Conservation (phyloP, 2,113 vertebrate species). For the Trematocara stigmaticum region DNA sequence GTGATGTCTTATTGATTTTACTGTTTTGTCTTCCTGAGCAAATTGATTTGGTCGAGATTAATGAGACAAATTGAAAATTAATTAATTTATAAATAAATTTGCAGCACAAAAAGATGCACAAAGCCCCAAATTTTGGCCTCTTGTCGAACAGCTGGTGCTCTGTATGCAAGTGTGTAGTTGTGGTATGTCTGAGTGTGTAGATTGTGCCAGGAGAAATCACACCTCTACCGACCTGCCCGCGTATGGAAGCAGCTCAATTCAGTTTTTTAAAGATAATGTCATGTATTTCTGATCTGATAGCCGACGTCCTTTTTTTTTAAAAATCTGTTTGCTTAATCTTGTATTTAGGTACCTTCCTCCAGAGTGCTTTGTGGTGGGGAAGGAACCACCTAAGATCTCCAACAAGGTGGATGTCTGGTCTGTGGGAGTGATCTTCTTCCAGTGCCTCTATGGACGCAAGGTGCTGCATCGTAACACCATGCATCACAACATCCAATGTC, state of each 20-base stretch:
- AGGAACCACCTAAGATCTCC: conserved; percentile 98
- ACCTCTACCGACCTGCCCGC: fast-evolving
- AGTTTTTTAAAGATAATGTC: background rate
- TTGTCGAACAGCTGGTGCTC: fast-evolving
- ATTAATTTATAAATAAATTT: background rate
- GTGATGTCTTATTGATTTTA: background rate
- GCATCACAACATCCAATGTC: background rate
- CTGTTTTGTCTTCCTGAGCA: background rate
- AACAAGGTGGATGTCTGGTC: conserved; percentile 99
- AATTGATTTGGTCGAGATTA: background rate
- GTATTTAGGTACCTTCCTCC: conserved; percentile 91
- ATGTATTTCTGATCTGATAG: background rate
- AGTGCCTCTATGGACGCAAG: conserved; percentile 99
- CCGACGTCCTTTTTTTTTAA: fast-evolving
- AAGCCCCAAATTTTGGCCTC: background rate
- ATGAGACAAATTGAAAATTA: background rate
- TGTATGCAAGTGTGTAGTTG: background rate
- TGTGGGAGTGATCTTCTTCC: conserved; percentile 98
- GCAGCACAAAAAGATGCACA: background rate
- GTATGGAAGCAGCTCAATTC: background rate
- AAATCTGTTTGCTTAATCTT: background rate
- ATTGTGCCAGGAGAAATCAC: background rate
- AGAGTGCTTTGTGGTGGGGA: conserved; percentile 98
- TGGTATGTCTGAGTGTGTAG: background rate
- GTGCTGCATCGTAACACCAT: conserved; percentile 49